Evolutionary conservation across 1,140 invertebrate species (phyloP), one percentile per base, ranked within the genome.

Genomic region (Asobara japonica): DNA sequence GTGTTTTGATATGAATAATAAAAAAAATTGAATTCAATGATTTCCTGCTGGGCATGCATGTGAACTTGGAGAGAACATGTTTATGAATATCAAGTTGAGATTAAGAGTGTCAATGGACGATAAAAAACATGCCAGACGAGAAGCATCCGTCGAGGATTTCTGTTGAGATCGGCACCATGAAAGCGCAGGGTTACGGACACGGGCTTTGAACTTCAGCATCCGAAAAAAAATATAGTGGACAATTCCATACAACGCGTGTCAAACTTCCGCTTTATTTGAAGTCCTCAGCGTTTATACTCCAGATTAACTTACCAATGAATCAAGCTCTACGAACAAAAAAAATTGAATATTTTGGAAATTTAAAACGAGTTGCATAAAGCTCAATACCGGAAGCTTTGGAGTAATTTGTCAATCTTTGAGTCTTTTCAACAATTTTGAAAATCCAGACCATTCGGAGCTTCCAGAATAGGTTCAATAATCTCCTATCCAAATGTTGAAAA

Each of bases 31-130:
- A 62, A 29, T 29, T 8, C n/a, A n/a, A 30, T 31, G 27, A 27
- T 60, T 60, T 51, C 45, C 25, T 30, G 41, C 2, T 18, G 7
- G 20, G 16, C 31, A 62, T 5, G 25, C 11, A 25, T 70, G 16
- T 41, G 22, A 70, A 70, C 36, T 29, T 6, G 69, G 8, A n/a
- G n/a, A n/a, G n/a, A n/a, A 27, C 70, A 72, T 72, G 70, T 38
- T 66, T n/a, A 22, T 72, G 70, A 72, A 72, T 72, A 66, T 72
- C 29, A 56, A 8, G 8, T 22, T 31, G 18, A 72, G 70, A 72
- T 72, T 72, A 72, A 64, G n/a, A 16, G 70, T 72, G 70, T 66
- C 70, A 72, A 66, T 72, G 70, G 27, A 66, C 64, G 70, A 72
- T 72, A 72, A 72, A 66, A 72, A 65, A 1, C 11, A 72, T 66